phyloP scores from a whole-genome alignment of 2,113 vertebrate genomes.

The Ammodytes dubius region DNA sequence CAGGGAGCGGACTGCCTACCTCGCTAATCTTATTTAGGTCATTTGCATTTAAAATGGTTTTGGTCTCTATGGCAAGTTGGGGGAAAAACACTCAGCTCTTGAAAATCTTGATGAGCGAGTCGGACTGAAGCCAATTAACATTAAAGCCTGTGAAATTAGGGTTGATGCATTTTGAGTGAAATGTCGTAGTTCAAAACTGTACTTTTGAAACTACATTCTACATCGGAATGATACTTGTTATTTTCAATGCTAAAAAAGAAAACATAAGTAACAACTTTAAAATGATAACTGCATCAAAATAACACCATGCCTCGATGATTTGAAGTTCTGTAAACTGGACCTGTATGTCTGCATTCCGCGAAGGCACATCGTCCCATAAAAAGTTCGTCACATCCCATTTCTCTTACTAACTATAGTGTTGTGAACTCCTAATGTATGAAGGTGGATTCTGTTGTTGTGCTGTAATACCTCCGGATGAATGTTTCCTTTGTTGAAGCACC shows the following conservation, averaged over 20 bases:
- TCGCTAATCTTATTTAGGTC: slow-evolving; percentile 85
- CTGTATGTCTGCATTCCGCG: slow-evolving; percentile 10
- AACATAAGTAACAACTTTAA: neutral
- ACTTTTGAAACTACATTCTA: neutral
- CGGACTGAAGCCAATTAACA: slow-evolving; percentile 31
- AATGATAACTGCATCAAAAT: neutral
- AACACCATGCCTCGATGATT: neutral
- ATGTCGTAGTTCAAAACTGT: neutral
- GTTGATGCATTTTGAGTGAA: slow-evolving; percentile 27
- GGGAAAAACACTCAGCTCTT: slow-evolving; percentile 31
- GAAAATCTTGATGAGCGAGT: slow-evolving; percentile 52
- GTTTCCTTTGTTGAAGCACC: slow-evolving; percentile 76
- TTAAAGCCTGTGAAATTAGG: slow-evolving; percentile 36
- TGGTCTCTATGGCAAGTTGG: slow-evolving; percentile 65
- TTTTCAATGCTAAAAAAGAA: neutral
- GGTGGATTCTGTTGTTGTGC: slow-evolving; percentile 58
- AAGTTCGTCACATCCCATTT: slow-evolving; percentile 49
- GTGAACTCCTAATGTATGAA: slow-evolving; percentile 57
- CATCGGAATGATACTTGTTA: too few relatives aligned
- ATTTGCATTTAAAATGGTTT: slow-evolving; percentile 87
- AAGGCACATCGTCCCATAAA: slow-evolving; percentile 45
- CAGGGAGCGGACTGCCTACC: slow-evolving; percentile 81
- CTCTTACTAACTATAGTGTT: slow-evolving; percentile 38
- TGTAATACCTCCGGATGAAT: slow-evolving; percentile 73
- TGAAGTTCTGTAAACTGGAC: slow-evolving; percentile 8